Conservation (phyloP, 1,140 invertebrate species). For the Uloborus diversus region DNA sequence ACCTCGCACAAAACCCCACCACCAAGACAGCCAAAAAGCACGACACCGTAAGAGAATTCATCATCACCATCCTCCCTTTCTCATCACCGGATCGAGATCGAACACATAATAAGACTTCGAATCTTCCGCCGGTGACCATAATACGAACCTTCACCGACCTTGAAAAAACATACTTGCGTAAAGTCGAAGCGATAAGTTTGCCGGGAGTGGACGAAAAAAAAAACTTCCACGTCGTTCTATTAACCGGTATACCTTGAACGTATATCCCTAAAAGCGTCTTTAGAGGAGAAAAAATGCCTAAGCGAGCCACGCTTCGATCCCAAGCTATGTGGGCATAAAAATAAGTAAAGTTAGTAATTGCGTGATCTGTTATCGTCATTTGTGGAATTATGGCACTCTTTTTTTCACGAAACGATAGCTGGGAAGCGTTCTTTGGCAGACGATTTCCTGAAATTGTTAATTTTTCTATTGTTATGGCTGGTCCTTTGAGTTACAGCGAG, state of each 20-base stretch:
- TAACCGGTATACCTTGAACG: constrained; percentile 37
- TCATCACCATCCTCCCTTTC: not conserved
- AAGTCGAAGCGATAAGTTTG: not conserved
- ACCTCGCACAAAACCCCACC: not conserved
- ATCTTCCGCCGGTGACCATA: not conserved
- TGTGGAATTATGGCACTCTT: not conserved
- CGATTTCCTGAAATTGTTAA: no score
- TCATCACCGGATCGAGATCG: constrained; percentile 5
- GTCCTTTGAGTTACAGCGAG: no score
- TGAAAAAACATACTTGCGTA: constrained; percentile 25
- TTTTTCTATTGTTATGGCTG: no score
- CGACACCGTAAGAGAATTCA: not conserved
- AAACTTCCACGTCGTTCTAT: not conserved
- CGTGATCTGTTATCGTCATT: not conserved
- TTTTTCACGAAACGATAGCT: no score
- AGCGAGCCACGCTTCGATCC: not conserved
- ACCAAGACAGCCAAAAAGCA: not conserved
- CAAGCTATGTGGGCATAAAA: not conserved
- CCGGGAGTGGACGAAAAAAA: not conserved
- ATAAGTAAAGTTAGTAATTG: not conserved
- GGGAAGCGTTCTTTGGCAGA: no score
- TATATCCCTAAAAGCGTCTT: not conserved
- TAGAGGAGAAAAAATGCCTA: constrained; percentile 1
- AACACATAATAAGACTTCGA: not conserved
- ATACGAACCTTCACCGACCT: not conserved